A percentile compares a stretch with the other conserved stretches of the same genome.
phyloP scores from a whole-genome alignment of 2,888 invertebrate genomes.

The Meteorus colon region DNA sequence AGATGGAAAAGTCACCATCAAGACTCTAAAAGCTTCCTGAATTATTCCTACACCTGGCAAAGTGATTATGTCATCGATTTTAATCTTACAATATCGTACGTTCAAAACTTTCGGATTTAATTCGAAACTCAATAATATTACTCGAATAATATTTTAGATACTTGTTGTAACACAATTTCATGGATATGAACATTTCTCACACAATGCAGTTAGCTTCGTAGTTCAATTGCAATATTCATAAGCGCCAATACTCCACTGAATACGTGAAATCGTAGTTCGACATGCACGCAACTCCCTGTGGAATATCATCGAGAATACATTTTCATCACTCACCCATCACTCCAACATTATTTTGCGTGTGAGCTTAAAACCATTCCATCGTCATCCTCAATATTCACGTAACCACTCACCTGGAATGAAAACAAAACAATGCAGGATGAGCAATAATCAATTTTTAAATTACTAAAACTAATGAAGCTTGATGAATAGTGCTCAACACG shows the following conservation, averaged over 20 bases:
- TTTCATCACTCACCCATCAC: conserved; percentile 28
- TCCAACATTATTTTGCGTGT: conserved; percentile 30
- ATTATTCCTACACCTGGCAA: conserved; percentile 35
- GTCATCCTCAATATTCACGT: background rate
- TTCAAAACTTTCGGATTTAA: background rate
- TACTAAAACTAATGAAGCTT: conserved; percentile 15
- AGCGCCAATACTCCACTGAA: background rate
- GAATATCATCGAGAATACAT: conserved; percentile 51
- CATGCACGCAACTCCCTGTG: conserved; percentile 43
- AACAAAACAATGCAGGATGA: background rate
- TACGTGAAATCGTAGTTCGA: conserved; percentile 45
- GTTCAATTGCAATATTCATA: background rate
- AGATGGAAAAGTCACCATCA: conserved; percentile 38
- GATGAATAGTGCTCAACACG: background rate
- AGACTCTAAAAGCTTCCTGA: conserved; percentile 46
- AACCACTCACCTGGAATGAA: conserved; percentile 55
- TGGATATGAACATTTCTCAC: background rate
- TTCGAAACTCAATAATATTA: background rate
- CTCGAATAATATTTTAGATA: background rate
- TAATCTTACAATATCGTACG: background rate
- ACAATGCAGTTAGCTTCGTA: background rate
- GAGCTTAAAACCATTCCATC: background rate
- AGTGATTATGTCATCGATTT: conserved; percentile 41
- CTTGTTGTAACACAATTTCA: background rate
- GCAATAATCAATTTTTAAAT: background rate